Conservation (phyloP, 2,113 vertebrate species). For the Pipra filicauda region DNA sequence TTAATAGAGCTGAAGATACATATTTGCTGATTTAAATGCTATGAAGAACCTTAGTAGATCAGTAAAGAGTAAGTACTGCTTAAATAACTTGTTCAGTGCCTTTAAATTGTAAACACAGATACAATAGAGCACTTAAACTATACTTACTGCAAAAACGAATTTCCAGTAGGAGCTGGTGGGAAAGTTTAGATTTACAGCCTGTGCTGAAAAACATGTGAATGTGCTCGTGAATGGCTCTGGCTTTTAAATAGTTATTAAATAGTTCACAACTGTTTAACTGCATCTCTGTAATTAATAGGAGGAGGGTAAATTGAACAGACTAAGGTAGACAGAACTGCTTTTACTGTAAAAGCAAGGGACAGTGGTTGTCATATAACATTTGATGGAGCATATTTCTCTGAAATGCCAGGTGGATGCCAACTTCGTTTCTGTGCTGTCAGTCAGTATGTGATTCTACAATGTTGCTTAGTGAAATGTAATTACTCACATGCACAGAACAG, state of each 20-base stretch:
- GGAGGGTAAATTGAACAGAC: background rate
- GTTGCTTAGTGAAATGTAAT: background rate
- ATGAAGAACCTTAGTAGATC: background rate
- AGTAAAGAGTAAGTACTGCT: background rate
- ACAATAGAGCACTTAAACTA: background rate
- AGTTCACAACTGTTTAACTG: background rate
- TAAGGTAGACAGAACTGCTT: background rate
- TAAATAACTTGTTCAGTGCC: background rate
- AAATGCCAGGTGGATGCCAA: background rate
- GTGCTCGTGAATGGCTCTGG: background rate
- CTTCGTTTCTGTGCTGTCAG: background rate
- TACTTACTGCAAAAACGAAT: background rate
- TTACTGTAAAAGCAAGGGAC: background rate
- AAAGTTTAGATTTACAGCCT: background rate
- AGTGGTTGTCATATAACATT: background rate
- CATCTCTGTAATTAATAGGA: background rate
- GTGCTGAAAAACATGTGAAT: background rate
- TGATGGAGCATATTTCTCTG: background rate
- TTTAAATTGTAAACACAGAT: background rate
- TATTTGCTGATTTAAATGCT: background rate
- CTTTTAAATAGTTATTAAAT: background rate
- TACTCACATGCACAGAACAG: background rate
- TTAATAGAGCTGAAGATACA: background rate
- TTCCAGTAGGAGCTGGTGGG: background rate
- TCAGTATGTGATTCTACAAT: background rate